These are phyloP conservation scores for Odontomachus brunneus DNA, from an alignment of 1,140 invertebrate genomes.

Conservation along the genomic window DNA sequence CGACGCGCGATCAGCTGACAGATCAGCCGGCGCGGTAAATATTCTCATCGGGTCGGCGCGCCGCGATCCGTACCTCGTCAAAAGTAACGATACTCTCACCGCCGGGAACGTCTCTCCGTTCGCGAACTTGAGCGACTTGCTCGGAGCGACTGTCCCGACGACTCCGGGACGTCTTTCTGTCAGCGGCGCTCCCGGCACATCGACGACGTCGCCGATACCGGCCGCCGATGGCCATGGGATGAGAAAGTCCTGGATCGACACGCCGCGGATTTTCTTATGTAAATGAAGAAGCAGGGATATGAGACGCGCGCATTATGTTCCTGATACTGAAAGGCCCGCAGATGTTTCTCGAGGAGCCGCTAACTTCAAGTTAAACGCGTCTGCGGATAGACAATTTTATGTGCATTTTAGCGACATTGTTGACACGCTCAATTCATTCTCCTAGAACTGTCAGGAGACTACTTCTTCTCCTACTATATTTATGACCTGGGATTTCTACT, in stretches of 20 bases:
- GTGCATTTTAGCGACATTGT: too few species aligned
- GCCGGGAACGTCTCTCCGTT: too few species aligned
- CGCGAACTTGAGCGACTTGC: background rate
- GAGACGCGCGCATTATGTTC: background rate
- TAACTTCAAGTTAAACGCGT: background rate
- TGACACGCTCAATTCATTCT: too few species aligned
- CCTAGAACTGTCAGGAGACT: too few species aligned
- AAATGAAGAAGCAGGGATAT: background rate
- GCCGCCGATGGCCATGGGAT: slow-evolving; percentile 11
- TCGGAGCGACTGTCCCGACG: background rate
- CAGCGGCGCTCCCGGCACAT: background rate
- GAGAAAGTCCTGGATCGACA: slow-evolving; percentile 20
- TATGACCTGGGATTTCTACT: too few species aligned
- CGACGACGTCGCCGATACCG: slow-evolving; percentile 10
- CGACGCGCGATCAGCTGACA: slow-evolving; percentile 75
- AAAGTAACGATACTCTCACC: slow-evolving; percentile 67
- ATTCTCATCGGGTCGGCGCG: slow-evolving; percentile 73
- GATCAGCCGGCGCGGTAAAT: slow-evolving; percentile 80
- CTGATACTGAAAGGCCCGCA: background rate
- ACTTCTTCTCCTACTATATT: too few species aligned
- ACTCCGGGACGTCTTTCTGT: background rate
- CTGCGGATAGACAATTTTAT: background rate
- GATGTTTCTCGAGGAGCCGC: background rate
- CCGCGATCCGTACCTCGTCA: slow-evolving; percentile 66
- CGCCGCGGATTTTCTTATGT: slow-evolving; percentile 1